phyloP scores from a whole-genome alignment of 2,797 vertebrate genomes.

The Halcyon leucocephala region DNA sequence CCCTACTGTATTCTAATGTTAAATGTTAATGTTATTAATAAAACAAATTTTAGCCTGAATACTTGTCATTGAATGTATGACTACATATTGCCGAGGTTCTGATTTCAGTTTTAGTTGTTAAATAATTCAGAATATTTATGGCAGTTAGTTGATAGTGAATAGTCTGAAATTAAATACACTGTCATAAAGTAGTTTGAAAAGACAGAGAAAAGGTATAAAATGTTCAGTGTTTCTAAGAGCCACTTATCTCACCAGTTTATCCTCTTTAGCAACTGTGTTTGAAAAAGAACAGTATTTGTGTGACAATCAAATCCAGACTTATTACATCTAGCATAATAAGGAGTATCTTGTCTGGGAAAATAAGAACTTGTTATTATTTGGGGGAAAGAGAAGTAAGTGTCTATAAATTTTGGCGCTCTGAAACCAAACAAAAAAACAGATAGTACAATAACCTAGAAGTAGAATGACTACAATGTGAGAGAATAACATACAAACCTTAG shows the following conservation, averaged over 20 bases:
- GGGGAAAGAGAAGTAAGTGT: not conserved
- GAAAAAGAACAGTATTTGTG: not conserved
- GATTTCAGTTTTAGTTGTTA: not conserved
- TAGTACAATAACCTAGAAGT: not conserved
- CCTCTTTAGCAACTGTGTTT: not conserved
- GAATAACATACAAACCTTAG: not conserved
- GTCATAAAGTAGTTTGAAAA: not conserved
- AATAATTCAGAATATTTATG: not conserved
- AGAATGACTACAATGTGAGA: not conserved
- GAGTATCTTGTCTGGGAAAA: not conserved
- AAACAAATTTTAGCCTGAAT: not conserved
- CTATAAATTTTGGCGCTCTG: not conserved
- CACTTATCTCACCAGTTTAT: not conserved
- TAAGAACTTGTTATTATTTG: not conserved
- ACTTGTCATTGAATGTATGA: not conserved
- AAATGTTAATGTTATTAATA: not conserved
- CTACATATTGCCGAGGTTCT: not conserved
- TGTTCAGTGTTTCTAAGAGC: not conserved
- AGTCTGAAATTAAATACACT: not conserved
- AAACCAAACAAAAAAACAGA: not conserved
- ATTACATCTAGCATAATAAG: not conserved
- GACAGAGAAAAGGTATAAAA: not conserved
- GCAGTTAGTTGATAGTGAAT: not conserved
- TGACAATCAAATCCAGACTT: not conserved
- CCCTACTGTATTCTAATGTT: not conserved